phyloP scores from a whole-genome alignment of 2,888 invertebrate species.

The Coenonympha glycerion region DNA sequence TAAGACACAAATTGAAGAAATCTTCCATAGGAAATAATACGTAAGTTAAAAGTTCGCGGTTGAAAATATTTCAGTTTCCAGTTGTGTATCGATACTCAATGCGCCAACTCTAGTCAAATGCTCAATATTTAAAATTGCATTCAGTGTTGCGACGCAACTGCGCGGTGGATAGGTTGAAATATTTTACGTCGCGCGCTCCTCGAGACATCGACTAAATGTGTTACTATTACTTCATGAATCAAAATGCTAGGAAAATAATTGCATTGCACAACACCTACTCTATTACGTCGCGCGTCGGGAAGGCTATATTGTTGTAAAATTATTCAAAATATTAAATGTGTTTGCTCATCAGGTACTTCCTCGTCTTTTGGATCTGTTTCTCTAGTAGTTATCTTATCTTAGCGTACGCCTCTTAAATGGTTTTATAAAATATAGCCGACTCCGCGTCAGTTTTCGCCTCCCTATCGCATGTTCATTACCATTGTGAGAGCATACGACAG shows the following conservation, averaged over 20 bases:
- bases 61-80: constrained; percentile 48
- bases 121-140: constrained; percentile 58
- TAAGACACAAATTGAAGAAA: constrained; percentile 65
- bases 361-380: constrained; percentile 65
- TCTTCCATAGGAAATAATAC: constrained; percentile 72
- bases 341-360: constrained; percentile 72
- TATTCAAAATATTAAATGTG: constrained; percentile 47
- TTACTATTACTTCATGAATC: constrained; percentile 65
- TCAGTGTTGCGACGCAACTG: constrained; percentile 41
- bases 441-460: constrained; percentile 29
- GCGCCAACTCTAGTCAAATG: constrained; percentile 49
- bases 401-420: constrained; percentile 45
- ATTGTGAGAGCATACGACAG: constrained; percentile 39
- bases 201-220: constrained; percentile 75
- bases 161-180: constrained; percentile 41
- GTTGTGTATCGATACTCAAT: constrained; percentile 30
- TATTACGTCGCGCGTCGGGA: constrained; percentile 46
- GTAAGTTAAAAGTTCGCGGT: constrained; percentile 59
- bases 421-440: constrained; percentile 58
- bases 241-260: constrained; percentile 44
- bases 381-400: constrained; percentile 62
- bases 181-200: constrained; percentile 50
- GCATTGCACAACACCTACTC: constrained; percentile 50
- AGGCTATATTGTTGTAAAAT: constrained; percentile 61
- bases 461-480: constrained; percentile 54